phyloP scores from a whole-genome alignment of 2,888 invertebrate species.

The Coenonympha glycerion region DNA sequence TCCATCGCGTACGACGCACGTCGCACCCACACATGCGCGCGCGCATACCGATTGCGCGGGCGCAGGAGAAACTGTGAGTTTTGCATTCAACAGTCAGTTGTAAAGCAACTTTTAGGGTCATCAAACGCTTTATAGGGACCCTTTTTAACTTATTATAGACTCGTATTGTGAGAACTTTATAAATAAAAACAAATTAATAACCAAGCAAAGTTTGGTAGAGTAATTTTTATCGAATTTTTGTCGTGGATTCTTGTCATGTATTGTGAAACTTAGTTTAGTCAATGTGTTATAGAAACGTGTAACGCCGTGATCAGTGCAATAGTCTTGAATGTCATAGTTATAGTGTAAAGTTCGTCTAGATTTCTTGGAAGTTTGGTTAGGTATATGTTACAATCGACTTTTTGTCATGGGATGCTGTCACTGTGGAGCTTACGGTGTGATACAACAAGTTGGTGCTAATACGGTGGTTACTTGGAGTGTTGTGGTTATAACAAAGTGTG shows the following conservation, averaged over 20 bases:
- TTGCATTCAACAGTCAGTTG: conserved; percentile 69
- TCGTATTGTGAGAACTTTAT: conserved; percentile 43
- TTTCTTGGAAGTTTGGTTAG: no score
- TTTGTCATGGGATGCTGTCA: conserved; percentile 4
- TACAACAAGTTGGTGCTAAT: conserved; percentile 16
- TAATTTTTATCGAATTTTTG: conserved; percentile 1
- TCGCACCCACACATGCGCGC: conserved; percentile 41
- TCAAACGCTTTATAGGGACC: conserved; percentile 63
- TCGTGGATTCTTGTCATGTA: background rate
- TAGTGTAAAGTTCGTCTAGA: no score
- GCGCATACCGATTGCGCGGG: conserved; percentile 67
- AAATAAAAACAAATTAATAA: conserved; percentile 16
- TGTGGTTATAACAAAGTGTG: conserved; percentile 29
- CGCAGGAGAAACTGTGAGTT: conserved; percentile 64
- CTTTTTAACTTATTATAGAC: conserved; percentile 41
- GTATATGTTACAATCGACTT: conserved; percentile 1
- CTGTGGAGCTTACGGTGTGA: background rate
- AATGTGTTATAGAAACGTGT: background rate
- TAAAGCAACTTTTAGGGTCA: conserved; percentile 67
- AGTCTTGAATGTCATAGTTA: no score
- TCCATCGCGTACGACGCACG: conserved; percentile 28
- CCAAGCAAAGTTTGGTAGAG: background rate
- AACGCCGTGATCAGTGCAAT: background rate
- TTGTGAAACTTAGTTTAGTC: no score
- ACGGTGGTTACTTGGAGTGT: conserved; percentile 25